Percentiles rank a stretch among this genome's conserved stretches.
These are phyloP conservation scores for Zygothrica quintamaculata DNA, from an alignment of 2,888 invertebrate species.

Conservation along the genomic window DNA sequence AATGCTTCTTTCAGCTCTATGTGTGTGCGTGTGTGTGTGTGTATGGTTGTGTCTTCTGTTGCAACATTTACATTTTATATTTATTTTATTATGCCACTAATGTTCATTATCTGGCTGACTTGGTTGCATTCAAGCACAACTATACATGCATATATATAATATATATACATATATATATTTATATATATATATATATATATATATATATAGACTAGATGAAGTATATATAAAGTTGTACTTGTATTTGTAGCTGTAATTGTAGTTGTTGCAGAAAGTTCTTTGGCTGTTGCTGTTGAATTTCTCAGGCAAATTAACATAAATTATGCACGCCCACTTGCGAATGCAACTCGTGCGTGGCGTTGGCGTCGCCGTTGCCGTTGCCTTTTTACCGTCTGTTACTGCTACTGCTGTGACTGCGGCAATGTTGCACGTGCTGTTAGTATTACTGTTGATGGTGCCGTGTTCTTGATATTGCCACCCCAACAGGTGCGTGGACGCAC, in stretches of 20 bases:
- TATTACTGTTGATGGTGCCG: constrained; percentile 5
- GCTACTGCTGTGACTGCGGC: constrained; percentile 3
- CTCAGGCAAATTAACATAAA: constrained; percentile 78
- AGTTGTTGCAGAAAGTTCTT: constrained; percentile 48
- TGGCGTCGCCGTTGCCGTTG: constrained; percentile 2
- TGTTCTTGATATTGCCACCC: constrained; percentile 11
- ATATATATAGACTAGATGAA: neutral
- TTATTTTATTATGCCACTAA: constrained; percentile 40
- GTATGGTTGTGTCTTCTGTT: neutral
- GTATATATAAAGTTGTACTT: neutral
- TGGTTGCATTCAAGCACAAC: constrained; percentile 13
- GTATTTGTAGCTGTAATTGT: constrained; percentile 21
- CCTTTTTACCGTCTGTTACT: neutral
- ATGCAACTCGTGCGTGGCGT: constrained; percentile 73
- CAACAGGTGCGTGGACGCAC: constrained; percentile 71
- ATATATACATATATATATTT: neutral
- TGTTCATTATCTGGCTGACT: constrained; percentile 58
- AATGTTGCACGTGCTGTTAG: constrained; percentile 50
- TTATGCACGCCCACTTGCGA: constrained; percentile 80
- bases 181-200: constrained; percentile 6
- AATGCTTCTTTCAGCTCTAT: too few species aligned
- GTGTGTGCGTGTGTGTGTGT: too few species aligned
- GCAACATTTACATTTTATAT: constrained; percentile 47
- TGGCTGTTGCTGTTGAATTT: constrained; percentile 43
- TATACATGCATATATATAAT: neutral